Base-by-base conservation (phyloP, 1,140 invertebrate genomes). In the Pristionchus pacificus region DNA sequence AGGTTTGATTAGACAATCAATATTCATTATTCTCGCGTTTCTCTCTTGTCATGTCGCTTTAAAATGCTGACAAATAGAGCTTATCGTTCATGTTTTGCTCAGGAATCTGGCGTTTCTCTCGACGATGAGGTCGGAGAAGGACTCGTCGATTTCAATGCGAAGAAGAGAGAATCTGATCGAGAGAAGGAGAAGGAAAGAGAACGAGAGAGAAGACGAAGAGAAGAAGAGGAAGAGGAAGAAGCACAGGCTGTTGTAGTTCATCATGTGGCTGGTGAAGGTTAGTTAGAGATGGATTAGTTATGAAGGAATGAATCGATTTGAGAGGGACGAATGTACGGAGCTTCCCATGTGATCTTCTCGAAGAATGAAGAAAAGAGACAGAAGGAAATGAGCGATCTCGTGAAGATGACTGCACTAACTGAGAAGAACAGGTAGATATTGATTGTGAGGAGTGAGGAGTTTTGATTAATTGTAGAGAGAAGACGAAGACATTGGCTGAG, bases 201-300 rank as follows among this genome's bases (percentile, higher is more conserved):
- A 19, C 38, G 19, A 49, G 19, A 6, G 6, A n/a, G n/a, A n/a
- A 60, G 29, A 24, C 27, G 65, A 31, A 57, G 24, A 29, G 60
- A 60, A 6, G 68, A 70, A 0, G 33, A 64, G 32, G 62, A 64
- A 27, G 19, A 58, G 31, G 65, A 49, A n/a, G 66, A 62, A 69
- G 57, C 49, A 28, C n/a, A 19, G 59, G 60, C 59, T 2, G 25
- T 59, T 60, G 49, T 60, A 30, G 65, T 62, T 27, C 66, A 73
- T 59, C 68, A 68, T 65, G 32, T 59, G 31, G 60, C 69, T n/a
- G 60, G 57, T 28, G 71, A 73, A 73, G 71, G 71, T 72, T 49
- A 30, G 31, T 49, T 24, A 14, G 38, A 6, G 38, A 10, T 49
- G 6, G 6, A 10, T 49, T 49, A 10, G 38, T 49, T 49, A 49